Evolutionary conservation across 2,113 vertebrate genomes (phyloP).

Genomic region (Spheniscus mendiculus): DNA sequence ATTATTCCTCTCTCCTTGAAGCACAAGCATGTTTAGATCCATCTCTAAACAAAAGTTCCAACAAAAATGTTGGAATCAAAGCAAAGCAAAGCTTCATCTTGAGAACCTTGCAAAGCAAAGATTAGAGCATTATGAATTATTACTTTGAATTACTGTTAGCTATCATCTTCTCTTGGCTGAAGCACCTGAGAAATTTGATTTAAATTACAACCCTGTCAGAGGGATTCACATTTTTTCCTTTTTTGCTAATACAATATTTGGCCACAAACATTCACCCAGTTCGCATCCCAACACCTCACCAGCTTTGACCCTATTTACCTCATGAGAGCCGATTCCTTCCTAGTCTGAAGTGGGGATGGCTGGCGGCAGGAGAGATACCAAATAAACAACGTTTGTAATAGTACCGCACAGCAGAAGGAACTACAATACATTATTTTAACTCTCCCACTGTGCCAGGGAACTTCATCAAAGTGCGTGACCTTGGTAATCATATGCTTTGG

Average conservation of each 20-base stretch:
- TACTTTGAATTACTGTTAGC: neutral
- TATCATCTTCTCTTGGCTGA: slow-evolving; percentile 21
- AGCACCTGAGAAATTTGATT: slow-evolving; percentile 3
- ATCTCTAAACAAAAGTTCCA: neutral
- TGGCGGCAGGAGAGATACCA: slow-evolving; percentile 16
- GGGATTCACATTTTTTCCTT: neutral
- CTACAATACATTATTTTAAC: neutral
- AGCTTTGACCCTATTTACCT: neutral
- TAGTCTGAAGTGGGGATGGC: neutral
- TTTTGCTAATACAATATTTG: neutral
- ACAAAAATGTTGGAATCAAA: slow-evolving; percentile 5
- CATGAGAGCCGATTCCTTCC: neutral
- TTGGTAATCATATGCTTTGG: slow-evolving; percentile 17
- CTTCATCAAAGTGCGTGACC: slow-evolving; percentile 39
- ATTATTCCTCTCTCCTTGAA: neutral
- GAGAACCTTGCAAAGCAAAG: neutral
- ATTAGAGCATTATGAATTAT: neutral
- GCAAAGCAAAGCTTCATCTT: neutral
- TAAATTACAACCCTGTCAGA: neutral
- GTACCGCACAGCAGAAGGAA: slow-evolving; percentile 7
- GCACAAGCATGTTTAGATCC: neutral
- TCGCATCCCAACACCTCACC: slow-evolving; percentile 1
- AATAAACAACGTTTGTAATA: neutral
- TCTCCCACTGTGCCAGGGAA: slow-evolving; percentile 49
- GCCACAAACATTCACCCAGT: neutral